A percentile compares a stretch with the other conserved stretches of the same genome.
phyloP scores from a whole-genome alignment of 1,140 invertebrate genomes.

The Cherax destructor region DNA sequence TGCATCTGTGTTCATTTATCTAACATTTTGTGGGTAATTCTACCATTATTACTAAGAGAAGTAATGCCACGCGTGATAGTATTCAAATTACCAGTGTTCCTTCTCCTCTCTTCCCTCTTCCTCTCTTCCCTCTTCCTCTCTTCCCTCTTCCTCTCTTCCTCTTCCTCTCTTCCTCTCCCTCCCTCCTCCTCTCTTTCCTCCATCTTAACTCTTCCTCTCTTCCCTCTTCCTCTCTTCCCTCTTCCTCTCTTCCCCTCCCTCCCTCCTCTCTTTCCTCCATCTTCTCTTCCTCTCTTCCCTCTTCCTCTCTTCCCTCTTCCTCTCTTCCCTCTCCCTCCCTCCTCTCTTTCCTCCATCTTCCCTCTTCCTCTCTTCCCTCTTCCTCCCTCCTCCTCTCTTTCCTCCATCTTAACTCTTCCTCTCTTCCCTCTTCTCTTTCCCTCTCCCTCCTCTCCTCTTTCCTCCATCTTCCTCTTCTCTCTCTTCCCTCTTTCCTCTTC shows the following conservation, averaged over 20 bases:
- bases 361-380: background rate
- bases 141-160: no score
- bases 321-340: background rate
- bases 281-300: background rate
- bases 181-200: no score
- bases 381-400: background rate
- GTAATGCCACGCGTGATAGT: no score
- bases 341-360: background rate
- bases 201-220: no score
- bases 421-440: background rate
- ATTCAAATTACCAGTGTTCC: no score
- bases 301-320: background rate
- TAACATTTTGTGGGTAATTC: no score
- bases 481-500: no score
- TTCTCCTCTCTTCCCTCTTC: background rate
- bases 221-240: background rate
- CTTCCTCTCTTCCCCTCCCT: background rate
- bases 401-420: background rate
- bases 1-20: no score
- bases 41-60: no score
- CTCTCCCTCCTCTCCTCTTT: no score
- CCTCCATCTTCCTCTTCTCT: background rate
- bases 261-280: background rate
- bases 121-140: background rate
- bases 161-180: no score